Base-by-base conservation (phyloP, 2,888 invertebrate species). In the Ormyrus nitidulus region DNA sequence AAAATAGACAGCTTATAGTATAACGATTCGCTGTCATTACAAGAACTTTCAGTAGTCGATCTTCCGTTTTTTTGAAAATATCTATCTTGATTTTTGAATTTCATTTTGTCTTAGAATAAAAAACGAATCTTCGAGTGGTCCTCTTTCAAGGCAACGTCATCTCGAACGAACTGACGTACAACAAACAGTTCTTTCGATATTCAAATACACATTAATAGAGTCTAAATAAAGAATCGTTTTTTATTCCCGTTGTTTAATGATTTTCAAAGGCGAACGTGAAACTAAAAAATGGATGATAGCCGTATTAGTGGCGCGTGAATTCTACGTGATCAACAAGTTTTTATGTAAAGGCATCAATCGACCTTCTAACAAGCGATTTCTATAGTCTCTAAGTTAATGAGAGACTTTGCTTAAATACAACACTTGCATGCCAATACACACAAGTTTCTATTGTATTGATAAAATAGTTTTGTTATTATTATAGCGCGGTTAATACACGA, bases 61-160 rank as follows among this genome's bases (percentile, higher is more conserved):
- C 48, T 56, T 72, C 49, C 56, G 9, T 65, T 51, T 66, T 75
- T 62, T 69, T 11, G 66, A 81, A 78, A 81, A 34, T 34, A 34
- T 34, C 34, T 77, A 78, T 78, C 19, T 76, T 9, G 62, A 68
- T 68, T 66, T 62, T 19, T 61, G 51, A 66, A 19, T 58, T 81
- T 64, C 34, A 54, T 58, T 78, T 66, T 71, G 0, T 54, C 5
- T 64, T 6, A 77, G 70, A 79, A 62, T 72, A 66, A 65, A 19
- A 79, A 79, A 74, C 81, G 73, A 79, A 13, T 71, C 65, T 74
- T 66, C 54, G 3, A 51, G 46, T 81, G 72, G 66, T 79, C 68
- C 71, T 81, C 70, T 78, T 75, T 78, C 66, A 81, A 78, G 78
- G 75, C 75, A 81, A 74, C 75, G 59, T 79, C 62, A 59, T 69